A percentile compares a stretch with the other conserved stretches of the same genome.
These are phyloP conservation scores for Hippoglossus hippoglossus DNA, from an alignment of 2,797 vertebrate genomes.

Conservation along the genomic window DNA sequence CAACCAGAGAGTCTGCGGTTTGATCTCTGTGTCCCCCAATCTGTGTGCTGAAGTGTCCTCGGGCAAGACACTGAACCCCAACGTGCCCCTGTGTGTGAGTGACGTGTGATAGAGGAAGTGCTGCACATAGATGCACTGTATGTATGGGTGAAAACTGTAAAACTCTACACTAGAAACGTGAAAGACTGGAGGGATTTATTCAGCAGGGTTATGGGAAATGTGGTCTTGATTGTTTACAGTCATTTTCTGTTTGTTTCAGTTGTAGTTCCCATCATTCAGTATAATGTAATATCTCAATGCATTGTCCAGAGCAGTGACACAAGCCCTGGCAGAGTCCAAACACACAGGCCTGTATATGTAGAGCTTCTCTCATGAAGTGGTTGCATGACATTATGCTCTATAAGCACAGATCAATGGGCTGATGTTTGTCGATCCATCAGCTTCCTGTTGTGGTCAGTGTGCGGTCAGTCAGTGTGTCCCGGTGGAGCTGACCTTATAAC, in stretches of 20 bases:
- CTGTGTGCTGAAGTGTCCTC: too few relatives aligned
- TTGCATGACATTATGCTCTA: conserved; percentile 31
- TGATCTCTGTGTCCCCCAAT: too few relatives aligned
- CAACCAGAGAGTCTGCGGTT: too few relatives aligned
- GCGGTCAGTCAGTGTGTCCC: conserved; percentile 34
- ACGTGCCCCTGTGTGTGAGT: too few relatives aligned
- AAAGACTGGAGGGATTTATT: not conserved
- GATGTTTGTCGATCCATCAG: conserved; percentile 56
- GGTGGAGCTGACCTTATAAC: conserved; percentile 50
- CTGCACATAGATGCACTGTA: too few relatives aligned
- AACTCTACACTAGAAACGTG: too few relatives aligned
- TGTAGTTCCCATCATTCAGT: not conserved
- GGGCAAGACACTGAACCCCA: too few relatives aligned
- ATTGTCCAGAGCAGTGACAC: not conserved
- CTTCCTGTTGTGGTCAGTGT: conserved; percentile 58
- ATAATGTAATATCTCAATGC: not conserved
- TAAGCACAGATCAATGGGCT: conserved; percentile 42
- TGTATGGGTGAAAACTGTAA: too few relatives aligned
- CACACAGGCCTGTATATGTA: not conserved
- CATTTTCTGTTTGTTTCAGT: not conserved
- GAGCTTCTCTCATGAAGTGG: conserved; percentile 1
- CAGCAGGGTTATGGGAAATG: not conserved
- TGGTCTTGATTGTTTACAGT: not conserved
- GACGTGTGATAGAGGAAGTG: too few relatives aligned
- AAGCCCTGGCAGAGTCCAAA: not conserved